Conservation (phyloP, 1,140 invertebrate species). For the Micrasema minimum region DNA sequence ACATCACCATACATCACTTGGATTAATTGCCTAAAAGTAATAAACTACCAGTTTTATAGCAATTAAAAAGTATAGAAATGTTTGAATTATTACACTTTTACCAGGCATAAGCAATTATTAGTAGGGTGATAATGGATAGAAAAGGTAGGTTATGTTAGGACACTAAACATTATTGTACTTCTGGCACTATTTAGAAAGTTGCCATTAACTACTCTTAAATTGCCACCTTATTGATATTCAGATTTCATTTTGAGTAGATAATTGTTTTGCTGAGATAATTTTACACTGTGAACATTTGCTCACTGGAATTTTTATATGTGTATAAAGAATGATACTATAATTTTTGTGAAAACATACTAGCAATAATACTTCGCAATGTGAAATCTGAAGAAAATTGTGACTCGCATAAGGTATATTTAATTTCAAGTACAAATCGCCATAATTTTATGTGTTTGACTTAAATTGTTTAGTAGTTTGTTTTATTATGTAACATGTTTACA, state of each 20-base stretch:
- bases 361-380: slow-evolving; percentile 50
- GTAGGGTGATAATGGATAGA: slow-evolving; percentile 22
- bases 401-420: slow-evolving; percentile 42
- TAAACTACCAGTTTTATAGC: slow-evolving; percentile 32
- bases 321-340: slow-evolving; percentile 38
- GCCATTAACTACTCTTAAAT: slow-evolving; percentile 14
- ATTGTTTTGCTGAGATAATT: slow-evolving; percentile 35
- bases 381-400: slow-evolving; percentile 46
- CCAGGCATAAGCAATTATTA: slow-evolving; percentile 21
- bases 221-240: slow-evolving; percentile 31
- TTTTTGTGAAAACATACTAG: slow-evolving; percentile 47
- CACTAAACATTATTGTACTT: background rate
- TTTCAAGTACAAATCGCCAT: slow-evolving; percentile 53
- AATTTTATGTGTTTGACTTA: slow-evolving; percentile 39
- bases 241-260: slow-evolving; percentile 42
- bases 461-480: slow-evolving; percentile 24
- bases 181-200: background rate
- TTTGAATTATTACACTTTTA: slow-evolving; percentile 18
- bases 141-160: background rate
- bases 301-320: slow-evolving; percentile 41
- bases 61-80: slow-evolving; percentile 22
- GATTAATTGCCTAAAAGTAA: slow-evolving; percentile 19
- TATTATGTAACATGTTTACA: slow-evolving; percentile 10
- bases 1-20: slow-evolving; percentile 11
- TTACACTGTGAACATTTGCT: slow-evolving; percentile 30